phyloP scores from a whole-genome alignment of 2,888 invertebrate species.

The Odontocerum albicorne region DNA sequence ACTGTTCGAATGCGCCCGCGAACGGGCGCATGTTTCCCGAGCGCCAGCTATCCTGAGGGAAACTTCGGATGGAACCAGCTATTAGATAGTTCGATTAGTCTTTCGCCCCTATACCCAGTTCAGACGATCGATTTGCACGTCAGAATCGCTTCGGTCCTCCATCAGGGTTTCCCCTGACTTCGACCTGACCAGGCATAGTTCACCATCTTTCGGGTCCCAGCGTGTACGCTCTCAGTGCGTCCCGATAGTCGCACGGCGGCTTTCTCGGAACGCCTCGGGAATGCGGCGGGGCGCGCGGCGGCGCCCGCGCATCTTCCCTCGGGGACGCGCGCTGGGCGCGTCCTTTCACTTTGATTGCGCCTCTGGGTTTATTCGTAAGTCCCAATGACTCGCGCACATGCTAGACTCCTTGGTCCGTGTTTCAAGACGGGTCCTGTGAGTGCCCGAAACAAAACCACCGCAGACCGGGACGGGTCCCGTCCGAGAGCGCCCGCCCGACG shows the following conservation, averaged over 20 bases:
- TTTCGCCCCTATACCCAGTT: too few species aligned
- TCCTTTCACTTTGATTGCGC: constrained; percentile 70
- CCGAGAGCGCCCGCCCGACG: constrained; percentile 42
- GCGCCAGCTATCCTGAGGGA: constrained; percentile 73
- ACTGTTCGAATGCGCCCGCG: too few species aligned
- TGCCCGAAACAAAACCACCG: constrained; percentile 50
- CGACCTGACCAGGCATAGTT: constrained; percentile 65
- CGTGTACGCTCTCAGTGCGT: constrained; percentile 65
- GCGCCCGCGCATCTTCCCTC: too few species aligned
- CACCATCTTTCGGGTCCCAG: constrained; percentile 63
- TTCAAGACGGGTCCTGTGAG: constrained; percentile 73
- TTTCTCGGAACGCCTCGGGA: constrained; percentile 59
- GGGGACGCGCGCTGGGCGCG: too few species aligned
- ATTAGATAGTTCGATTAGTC: constrained; percentile 62
- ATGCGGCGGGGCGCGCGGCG: too few species aligned
- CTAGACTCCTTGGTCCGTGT: constrained; percentile 76
- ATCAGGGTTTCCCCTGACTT: constrained; percentile 67
- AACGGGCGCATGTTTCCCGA: too few species aligned
- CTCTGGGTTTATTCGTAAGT: constrained; percentile 58
- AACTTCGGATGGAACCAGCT: constrained; percentile 77
- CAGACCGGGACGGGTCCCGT: constrained; percentile 42
- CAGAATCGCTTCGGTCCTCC: too few species aligned
- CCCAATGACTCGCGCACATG: constrained; percentile 72
- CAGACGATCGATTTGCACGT: too few species aligned
- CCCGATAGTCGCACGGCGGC: constrained; percentile 47